phyloP scores from a whole-genome alignment of 1,140 invertebrate genomes.

The Papilio machaon region DNA sequence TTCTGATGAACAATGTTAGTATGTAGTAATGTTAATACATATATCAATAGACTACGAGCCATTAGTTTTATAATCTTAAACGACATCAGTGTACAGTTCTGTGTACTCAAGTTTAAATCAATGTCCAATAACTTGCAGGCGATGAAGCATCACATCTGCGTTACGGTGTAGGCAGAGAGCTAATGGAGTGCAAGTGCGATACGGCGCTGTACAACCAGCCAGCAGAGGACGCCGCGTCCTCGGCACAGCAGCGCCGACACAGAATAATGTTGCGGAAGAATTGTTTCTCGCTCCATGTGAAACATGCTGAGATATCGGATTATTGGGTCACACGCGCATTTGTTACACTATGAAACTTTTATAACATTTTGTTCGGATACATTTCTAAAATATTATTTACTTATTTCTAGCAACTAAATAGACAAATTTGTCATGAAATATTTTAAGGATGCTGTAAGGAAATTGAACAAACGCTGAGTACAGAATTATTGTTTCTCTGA shows the following conservation, averaged over 20 bases:
- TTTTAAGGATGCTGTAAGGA: too few species aligned
- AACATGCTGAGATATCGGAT: not conserved
- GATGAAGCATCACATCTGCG: constrained; percentile 31
- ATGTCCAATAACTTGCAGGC: constrained; percentile 28
- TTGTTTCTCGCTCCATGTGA: constrained; percentile 1
- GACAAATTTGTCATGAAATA: too few species aligned
- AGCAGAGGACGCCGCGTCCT: not conserved
- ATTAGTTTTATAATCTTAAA: not conserved
- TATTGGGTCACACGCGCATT: not conserved
- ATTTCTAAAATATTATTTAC: not conserved
- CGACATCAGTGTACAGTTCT: not conserved
- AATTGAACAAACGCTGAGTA: too few species aligned
- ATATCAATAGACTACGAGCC: not conserved
- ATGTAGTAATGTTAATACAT: not conserved
- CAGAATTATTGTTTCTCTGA: too few species aligned
- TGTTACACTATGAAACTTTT: constrained; percentile 4
- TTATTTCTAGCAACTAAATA: too few species aligned
- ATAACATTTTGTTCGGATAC: not conserved
- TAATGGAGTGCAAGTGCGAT: constrained; percentile 47
- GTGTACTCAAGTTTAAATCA: not conserved
- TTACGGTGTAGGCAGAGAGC: constrained; percentile 31
- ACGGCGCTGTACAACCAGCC: not conserved
- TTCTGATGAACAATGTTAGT: not conserved
- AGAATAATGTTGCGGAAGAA: constrained; percentile 12
- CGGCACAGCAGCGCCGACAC: not conserved